Conservation (phyloP, 2,113 vertebrate genomes). For the Variabilichromis moorii region DNA sequence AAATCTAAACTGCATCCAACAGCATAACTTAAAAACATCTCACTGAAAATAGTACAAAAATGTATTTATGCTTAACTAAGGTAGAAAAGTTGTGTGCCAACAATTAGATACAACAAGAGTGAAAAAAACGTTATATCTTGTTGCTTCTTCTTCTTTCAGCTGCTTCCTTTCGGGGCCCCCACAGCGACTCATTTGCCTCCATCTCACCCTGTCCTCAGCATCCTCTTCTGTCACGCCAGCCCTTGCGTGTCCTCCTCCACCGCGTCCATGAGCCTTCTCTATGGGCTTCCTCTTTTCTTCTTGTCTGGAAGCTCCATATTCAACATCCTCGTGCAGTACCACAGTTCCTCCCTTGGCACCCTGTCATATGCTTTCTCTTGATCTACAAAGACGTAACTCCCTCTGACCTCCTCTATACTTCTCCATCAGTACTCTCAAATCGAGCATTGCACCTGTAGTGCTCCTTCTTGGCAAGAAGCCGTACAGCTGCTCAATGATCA, state of each 20-base stretch:
- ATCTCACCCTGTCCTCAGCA: background rate
- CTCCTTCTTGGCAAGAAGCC: background rate
- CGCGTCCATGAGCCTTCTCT: rapidly evolving
- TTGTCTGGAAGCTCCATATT: background rate
- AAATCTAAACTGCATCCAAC: background rate
- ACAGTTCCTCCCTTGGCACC: rapidly evolving
- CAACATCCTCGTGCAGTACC: background rate
- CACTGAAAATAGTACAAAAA: background rate
- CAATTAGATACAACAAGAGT: rapidly evolving
- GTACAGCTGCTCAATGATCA: background rate
- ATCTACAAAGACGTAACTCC: background rate
- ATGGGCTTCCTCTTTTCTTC: background rate
- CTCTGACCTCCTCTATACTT: background rate
- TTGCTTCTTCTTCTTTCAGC: background rate
- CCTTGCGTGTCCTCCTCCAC: background rate
- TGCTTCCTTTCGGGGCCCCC: rapidly evolving
- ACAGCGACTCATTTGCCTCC: background rate
- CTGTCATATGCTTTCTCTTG: background rate
- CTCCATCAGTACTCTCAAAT: background rate
- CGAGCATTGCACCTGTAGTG: background rate
- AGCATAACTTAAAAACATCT: background rate
- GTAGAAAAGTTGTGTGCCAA: rapidly evolving
- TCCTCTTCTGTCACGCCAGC: background rate
- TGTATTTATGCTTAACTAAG: background rate
- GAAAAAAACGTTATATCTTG: rapidly evolving